A percentile compares a stretch with the other conserved stretches of the same genome.
Conservation (phyloP, 2,888 invertebrate species). For the Pseudococcus viburni region DNA sequence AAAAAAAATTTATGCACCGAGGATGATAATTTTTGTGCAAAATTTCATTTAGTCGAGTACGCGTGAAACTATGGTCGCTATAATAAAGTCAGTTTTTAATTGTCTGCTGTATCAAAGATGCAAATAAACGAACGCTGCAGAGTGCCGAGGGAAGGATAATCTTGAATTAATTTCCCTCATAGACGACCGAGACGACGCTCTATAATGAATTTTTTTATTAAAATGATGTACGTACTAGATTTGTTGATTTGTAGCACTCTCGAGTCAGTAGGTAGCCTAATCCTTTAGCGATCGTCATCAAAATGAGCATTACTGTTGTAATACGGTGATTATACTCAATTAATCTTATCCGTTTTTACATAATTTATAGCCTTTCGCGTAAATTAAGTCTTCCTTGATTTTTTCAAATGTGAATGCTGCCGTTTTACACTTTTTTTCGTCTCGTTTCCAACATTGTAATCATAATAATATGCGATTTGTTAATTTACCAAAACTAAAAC, state of each 20-base stretch:
- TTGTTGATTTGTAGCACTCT: slow-evolving; percentile 16
- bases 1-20: slow-evolving; percentile 1
- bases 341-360: slow-evolving; percentile 64
- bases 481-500: background rate
- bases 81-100: slow-evolving; percentile 24
- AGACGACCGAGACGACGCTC: background rate
- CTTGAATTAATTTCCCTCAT: background rate
- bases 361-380: slow-evolving; percentile 57
- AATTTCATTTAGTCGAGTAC: background rate
- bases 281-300: slow-evolving; percentile 47
- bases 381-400: slow-evolving; percentile 63
- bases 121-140: background rate
- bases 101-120: background rate
- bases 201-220: background rate
- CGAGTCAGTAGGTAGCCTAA: slow-evolving; percentile 38
- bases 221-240: slow-evolving; percentile 6
- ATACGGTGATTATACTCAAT: slow-evolving; percentile 63
- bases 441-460: background rate
- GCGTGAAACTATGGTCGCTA: background rate
- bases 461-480: background rate
- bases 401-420: background rate
- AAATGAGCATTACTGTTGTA: slow-evolving; percentile 63
- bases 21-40: slow-evolving; percentile 12
- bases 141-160: background rate
- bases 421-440: background rate